A percentile compares a stretch with the other conserved stretches of the same genome.
Conservation (phyloP, 2,888 invertebrate genomes). For the Pyralis farinalis region DNA sequence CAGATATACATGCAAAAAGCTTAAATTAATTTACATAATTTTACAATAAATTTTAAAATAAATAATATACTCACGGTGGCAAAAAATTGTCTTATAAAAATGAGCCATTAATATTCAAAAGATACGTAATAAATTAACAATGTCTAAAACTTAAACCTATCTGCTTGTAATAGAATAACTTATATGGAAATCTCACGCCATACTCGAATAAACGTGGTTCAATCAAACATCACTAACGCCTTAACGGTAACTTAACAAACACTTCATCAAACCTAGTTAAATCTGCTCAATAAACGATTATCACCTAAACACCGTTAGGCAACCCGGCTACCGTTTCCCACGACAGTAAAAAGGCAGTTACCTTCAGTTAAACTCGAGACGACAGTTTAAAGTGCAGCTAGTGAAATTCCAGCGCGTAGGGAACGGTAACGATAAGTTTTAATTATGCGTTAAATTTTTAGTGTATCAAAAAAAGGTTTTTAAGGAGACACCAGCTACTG, state of each 20-base stretch:
- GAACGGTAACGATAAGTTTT: no score
- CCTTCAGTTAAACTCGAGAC: constrained; percentile 4
- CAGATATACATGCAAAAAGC: neutral
- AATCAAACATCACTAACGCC: neutral
- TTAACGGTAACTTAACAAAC: constrained; percentile 5
- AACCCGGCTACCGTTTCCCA: constrained; percentile 32
- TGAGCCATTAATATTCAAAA: neutral
- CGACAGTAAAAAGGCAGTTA: constrained; percentile 30
- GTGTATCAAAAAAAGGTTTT: no score
- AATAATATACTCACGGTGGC: neutral
- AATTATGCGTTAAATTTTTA: no score
- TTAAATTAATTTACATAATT: neutral
- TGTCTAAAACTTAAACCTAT: neutral
- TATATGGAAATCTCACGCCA: neutral
- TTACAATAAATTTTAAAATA: neutral
- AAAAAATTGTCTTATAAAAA: neutral
- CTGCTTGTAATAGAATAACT: neutral
- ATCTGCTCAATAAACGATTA: constrained; percentile 26
- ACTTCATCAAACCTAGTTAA: constrained; percentile 12
- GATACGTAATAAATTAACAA: neutral
- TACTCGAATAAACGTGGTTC: neutral
- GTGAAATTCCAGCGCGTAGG: constrained; percentile 2
- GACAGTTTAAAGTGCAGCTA: neutral
- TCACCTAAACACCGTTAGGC: constrained; percentile 34
- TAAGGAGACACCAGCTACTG: no score